These are phyloP conservation scores for Aquatica leii DNA, from an alignment of 2,888 invertebrate genomes.

Conservation along the genomic window DNA sequence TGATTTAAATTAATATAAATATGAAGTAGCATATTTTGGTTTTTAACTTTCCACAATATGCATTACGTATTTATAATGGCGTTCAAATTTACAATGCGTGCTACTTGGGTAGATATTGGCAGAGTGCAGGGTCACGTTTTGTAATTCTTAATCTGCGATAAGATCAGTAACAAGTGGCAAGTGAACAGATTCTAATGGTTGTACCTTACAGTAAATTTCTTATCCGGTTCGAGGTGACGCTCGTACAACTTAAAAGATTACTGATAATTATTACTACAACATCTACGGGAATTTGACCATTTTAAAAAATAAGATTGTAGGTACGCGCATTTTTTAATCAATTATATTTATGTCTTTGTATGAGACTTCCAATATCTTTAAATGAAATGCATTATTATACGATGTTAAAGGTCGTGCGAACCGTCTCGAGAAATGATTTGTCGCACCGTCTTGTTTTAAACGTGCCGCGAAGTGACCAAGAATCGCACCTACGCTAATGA, in stretches of 20 bases:
- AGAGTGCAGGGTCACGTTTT: conserved; percentile 59
- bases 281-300: conserved; percentile 20
- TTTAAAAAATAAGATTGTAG: conserved; percentile 6
- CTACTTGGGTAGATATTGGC: conserved; percentile 35
- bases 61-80: conserved; percentile 16
- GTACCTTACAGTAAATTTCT: conserved; percentile 47
- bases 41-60: conserved; percentile 4
- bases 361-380: conserved; percentile 53
- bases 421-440: conserved; percentile 60
- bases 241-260: conserved; percentile 28
- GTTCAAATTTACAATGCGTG: conserved; percentile 30
- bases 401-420: conserved; percentile 60
- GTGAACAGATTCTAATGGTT: conserved; percentile 57
- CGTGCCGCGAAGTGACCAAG: conserved; percentile 45
- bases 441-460: conserved; percentile 53
- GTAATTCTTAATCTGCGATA: conserved; percentile 56
- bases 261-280: conserved; percentile 27
- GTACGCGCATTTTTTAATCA: conserved; percentile 4
- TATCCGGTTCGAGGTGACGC: conserved; percentile 28
- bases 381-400: conserved; percentile 59
- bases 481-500: conserved; percentile 54
- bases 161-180: conserved; percentile 59
- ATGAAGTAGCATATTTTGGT: too few species aligned
- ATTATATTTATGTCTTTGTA: conserved; percentile 19
- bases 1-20: too few species aligned